Conservation (phyloP, 2,888 invertebrate species). For the Mactromeris polynyma region DNA sequence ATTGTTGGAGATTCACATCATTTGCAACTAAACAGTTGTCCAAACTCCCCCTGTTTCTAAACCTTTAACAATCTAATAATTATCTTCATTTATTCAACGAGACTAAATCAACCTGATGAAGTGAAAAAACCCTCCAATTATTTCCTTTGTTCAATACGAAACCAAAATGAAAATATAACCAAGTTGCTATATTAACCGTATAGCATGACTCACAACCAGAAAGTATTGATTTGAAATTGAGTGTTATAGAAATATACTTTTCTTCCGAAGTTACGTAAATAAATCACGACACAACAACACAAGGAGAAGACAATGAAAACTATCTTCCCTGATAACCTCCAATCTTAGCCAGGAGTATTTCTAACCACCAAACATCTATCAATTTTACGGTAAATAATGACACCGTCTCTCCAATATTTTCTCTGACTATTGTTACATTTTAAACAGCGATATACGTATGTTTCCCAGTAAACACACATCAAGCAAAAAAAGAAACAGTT, state of each 20-base stretch:
- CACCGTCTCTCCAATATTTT: conserved; percentile 20
- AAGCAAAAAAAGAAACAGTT: conserved; percentile 38
- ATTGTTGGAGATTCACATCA: no score
- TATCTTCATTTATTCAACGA: no score
- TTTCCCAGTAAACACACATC: conserved; percentile 36
- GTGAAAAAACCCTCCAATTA: no score
- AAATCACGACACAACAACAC: not conserved
- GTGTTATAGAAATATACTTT: not conserved
- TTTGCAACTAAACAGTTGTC: no score
- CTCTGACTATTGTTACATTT: conserved; percentile 44
- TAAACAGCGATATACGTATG: conserved; percentile 41
- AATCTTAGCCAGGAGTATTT: conserved; percentile 15
- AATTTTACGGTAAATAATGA: conserved; percentile 41
- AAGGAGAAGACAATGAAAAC: not conserved
- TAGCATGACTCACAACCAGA: not conserved
- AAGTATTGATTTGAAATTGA: conserved; percentile 5
- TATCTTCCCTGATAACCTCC: conserved; percentile 31
- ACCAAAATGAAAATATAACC: not conserved
- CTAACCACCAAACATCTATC: conserved; percentile 27
- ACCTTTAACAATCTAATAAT: no score
- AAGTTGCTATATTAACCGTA: not conserved
- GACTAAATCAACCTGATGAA: no score
- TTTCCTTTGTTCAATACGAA: not conserved
- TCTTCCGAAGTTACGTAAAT: not conserved
- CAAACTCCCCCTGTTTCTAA: no score